phyloP scores from a whole-genome alignment of 2,888 invertebrate genomes.

The Phorcus lineatus region DNA sequence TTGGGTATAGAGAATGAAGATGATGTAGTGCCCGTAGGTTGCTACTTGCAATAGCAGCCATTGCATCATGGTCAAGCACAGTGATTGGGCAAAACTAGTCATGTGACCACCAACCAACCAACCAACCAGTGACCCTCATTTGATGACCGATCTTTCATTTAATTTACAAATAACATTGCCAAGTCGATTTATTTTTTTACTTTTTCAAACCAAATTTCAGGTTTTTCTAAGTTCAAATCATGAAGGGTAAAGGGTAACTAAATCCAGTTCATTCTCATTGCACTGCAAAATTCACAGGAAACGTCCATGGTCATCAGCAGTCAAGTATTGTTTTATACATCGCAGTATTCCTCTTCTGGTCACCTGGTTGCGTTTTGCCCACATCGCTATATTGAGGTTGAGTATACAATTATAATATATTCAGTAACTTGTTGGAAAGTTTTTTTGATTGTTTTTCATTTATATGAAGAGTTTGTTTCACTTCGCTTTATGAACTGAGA shows the following conservation, averaged over 20 bases:
- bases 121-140: background rate
- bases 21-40: constrained; percentile 4
- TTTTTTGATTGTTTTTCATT: constrained; percentile 31
- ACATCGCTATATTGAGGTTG: constrained; percentile 14
- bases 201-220: background rate
- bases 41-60: background rate
- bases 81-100: constrained; percentile 18
- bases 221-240: too few relatives aligned
- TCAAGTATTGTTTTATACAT: constrained; percentile 21
- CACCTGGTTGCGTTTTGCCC: constrained; percentile 20
- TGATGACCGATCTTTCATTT: constrained; percentile 6
- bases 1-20: background rate
- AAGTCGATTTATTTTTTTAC: constrained; percentile 9
- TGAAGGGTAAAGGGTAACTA: too few relatives aligned
- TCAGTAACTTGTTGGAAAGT: constrained; percentile 24
- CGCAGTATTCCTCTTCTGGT: constrained; percentile 23
- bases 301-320: background rate
- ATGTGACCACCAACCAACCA: constrained; percentile 18
- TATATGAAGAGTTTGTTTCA: constrained; percentile 8
- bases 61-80: constrained; percentile 20
- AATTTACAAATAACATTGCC: background rate
- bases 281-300: too few relatives aligned
- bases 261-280: too few relatives aligned
- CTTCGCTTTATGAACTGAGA: constrained; percentile 19
- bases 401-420: constrained; percentile 30